Evolutionary conservation across 2,113 vertebrate species (phyloP).

Genomic region (Hemiscyllium ocellatum): DNA sequence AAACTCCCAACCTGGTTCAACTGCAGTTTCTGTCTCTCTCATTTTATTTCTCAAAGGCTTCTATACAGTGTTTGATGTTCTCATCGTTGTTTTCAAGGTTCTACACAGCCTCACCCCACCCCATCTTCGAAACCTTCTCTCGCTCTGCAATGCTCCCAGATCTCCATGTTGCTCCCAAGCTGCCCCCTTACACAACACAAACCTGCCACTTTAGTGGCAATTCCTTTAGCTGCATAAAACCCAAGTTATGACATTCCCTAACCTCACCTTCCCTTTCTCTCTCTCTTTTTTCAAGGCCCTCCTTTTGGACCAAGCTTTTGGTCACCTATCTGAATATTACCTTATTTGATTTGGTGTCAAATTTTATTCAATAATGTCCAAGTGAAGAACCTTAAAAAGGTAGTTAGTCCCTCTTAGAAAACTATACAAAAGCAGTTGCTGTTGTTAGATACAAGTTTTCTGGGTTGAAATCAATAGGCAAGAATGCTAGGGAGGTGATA

Average conservation of each 20-base stretch:
- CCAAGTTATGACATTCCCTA: neutral
- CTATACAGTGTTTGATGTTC: neutral
- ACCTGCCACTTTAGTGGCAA: no score
- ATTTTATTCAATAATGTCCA: neutral
- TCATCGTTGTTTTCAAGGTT: neutral
- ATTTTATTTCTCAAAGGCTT: neutral
- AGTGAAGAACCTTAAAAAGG: neutral
- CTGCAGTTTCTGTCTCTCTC: neutral
- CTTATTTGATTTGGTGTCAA: neutral
- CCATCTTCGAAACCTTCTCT: neutral
- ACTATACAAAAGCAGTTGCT: neutral
- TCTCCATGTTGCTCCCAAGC: neutral
- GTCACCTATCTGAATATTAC: no score
- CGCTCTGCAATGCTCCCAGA: neutral
- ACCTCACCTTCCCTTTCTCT: neutral
- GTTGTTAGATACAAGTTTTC: neutral
- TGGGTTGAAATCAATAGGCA: neutral
- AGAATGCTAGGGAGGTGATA: neutral
- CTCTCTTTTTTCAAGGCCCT: neutral
- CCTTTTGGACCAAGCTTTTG: no score
- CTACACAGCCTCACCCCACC: neutral
- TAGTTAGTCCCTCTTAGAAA: no score
- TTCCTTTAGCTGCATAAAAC: neutral
- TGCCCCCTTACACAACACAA: no score
- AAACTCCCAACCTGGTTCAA: neutral